Evolutionary conservation across 1,140 invertebrate genomes (phyloP).

Genomic region (Tetranychus urticae): DNA sequence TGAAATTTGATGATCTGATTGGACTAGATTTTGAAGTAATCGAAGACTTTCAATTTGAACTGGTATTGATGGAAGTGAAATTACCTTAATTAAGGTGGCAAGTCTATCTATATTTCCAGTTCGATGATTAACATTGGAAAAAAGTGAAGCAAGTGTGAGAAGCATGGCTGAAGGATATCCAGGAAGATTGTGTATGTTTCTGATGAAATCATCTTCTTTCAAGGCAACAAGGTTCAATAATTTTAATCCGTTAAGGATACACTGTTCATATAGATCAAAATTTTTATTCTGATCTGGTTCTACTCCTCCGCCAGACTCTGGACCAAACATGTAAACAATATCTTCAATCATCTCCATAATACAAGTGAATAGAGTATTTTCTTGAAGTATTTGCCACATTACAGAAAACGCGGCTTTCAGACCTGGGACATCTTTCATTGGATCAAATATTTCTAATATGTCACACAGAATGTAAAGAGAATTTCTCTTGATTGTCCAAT

Average conservation of each 20-base stretch:
- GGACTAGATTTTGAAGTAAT: slow-evolving; percentile 4
- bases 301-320: not conserved
- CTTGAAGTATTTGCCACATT: slow-evolving; percentile 10
- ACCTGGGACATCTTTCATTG: not conserved
- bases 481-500: slow-evolving; percentile 6
- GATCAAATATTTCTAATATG: slow-evolving; percentile 6
- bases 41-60: slow-evolving; percentile 6
- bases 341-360: slow-evolving; percentile 9
- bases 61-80: not conserved
- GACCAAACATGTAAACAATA: not conserved
- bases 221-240: slow-evolving; percentile 4
- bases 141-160: slow-evolving; percentile 6
- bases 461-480: slow-evolving; percentile 1
- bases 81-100: slow-evolving; percentile 4
- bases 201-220: slow-evolving; percentile 8
- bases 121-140: slow-evolving; percentile 7
- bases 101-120: slow-evolving; percentile 7
- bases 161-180: slow-evolving; percentile 7
- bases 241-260: not conserved
- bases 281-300: not conserved
- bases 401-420: slow-evolving; percentile 1
- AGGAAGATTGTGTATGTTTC: not conserved
- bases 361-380: slow-evolving; percentile 8
- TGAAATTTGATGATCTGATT: slow-evolving; percentile 1
- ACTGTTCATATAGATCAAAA: slow-evolving; percentile 1